These are phyloP conservation scores for Luidia sarsii DNA, from an alignment of 53 echinoderm and acorn worm genomes.

Conservation along the genomic window DNA sequence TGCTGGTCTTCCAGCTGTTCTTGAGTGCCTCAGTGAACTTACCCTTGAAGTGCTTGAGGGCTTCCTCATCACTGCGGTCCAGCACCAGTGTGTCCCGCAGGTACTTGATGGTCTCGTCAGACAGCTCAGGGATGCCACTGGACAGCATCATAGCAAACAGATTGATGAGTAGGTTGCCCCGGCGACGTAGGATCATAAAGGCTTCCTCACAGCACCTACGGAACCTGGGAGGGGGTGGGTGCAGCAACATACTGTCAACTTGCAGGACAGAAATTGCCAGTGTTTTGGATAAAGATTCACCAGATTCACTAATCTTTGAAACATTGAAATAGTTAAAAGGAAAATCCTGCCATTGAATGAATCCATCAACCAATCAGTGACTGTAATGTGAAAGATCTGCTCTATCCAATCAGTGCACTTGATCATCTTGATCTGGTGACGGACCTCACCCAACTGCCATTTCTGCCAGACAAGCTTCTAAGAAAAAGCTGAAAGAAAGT, in stretches of 20 bases:
- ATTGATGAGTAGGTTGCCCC: constrained; percentile 91
- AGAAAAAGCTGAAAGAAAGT: background rate
- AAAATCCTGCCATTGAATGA: too few relatives aligned
- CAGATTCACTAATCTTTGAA: too few relatives aligned
- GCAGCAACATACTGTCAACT: too few relatives aligned
- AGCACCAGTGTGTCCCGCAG: constrained; percentile 82
- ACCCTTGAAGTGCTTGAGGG: constrained; percentile 80
- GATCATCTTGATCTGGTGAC: too few relatives aligned
- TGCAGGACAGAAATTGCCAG: too few relatives aligned
- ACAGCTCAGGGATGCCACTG: constrained; percentile 91
- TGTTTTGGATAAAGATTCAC: too few relatives aligned
- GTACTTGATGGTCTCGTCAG: constrained; percentile 89
- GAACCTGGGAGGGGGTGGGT: constrained; percentile 81
- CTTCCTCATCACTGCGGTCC: constrained; percentile 81
- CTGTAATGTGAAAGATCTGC: too few relatives aligned
- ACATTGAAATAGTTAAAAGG: too few relatives aligned
- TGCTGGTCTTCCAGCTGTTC: constrained; percentile 96
- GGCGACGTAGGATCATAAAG: constrained; percentile 87
- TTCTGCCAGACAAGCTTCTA: background rate
- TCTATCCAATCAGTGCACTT: too few relatives aligned
- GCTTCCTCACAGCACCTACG: constrained; percentile 80
- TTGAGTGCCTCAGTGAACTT: constrained; percentile 96
- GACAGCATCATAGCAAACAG: constrained; percentile 99
- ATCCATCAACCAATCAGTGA: too few relatives aligned
- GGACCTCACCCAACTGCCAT: too few relatives aligned